A percentile compares a stretch with the other conserved stretches of the same genome.
These are phyloP conservation scores for Sylvia borin DNA, from an alignment of 2,797 vertebrate species.

Conservation along the genomic window DNA sequence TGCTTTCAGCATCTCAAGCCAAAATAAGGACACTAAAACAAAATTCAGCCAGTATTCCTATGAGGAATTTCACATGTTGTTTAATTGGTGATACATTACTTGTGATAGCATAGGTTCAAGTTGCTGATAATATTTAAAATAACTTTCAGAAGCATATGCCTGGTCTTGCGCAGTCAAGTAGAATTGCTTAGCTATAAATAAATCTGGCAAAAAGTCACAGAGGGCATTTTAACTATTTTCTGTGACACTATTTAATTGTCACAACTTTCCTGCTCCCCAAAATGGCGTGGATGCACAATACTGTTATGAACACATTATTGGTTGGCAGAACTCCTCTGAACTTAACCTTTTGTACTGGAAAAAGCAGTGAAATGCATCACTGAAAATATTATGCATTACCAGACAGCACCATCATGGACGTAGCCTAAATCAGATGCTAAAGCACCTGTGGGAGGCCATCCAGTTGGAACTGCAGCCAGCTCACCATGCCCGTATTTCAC, in stretches of 20 bases:
- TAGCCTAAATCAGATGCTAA: neutral
- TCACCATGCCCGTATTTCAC: accelerated
- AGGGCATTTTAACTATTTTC: neutral
- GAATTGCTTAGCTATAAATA: neutral
- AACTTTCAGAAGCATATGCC: neutral
- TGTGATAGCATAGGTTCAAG: neutral
- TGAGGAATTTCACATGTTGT: neutral
- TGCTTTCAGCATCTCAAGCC: neutral
- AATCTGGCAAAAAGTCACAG: neutral
- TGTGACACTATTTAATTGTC: neutral
- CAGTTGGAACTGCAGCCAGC: accelerated
- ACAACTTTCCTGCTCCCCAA: neutral
- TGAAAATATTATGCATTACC: neutral
- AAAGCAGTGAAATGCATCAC: neutral
- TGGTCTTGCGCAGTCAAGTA: neutral
- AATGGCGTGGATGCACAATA: neutral
- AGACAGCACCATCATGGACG: neutral
- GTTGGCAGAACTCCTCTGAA: neutral
- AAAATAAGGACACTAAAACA: neutral
- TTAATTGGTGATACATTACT: neutral
- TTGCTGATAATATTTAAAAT: neutral
- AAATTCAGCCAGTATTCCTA: neutral
- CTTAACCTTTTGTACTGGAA: neutral
- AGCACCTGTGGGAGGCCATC: neutral
- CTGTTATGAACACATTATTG: accelerated